Conservation (phyloP, 2,888 invertebrate species). For the Cheilosia vernalis region DNA sequence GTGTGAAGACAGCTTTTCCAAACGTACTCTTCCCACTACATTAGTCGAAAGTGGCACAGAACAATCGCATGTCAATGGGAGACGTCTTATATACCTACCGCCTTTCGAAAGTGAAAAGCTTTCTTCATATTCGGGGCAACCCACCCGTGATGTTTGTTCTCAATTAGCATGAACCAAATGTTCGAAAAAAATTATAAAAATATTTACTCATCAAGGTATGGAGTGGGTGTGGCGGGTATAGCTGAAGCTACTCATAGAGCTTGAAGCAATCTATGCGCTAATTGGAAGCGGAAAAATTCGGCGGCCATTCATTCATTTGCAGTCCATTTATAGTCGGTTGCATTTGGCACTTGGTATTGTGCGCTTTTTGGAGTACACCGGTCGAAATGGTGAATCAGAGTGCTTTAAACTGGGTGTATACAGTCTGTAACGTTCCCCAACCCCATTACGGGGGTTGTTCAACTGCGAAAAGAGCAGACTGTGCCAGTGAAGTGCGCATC, state of each 20-base stretch:
- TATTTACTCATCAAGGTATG: conserved; percentile 22
- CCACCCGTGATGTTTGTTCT: conserved; percentile 29
- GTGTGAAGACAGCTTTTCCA: conserved; percentile 14
- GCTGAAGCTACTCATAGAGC: not conserved
- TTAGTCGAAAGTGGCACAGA: conserved; percentile 10
- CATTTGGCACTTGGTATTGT: conserved; percentile 12
- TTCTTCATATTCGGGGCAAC: not conserved
- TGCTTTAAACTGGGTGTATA: conserved; percentile 4
- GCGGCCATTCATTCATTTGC: conserved; percentile 24
- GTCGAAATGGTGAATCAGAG: conserved; percentile 3
- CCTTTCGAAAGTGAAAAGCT: conserved; percentile 6
- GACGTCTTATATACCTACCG: not conserved
- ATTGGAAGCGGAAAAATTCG: conserved; percentile 38
- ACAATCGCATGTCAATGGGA: not conserved
- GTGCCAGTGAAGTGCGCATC: conserved; percentile 5
- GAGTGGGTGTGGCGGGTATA: not conserved
- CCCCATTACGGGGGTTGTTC: conserved; percentile 20
- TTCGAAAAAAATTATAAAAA: conserved; percentile 30
- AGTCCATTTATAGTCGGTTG: conserved; percentile 19
- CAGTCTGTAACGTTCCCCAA: not conserved
- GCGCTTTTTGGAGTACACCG: conserved; percentile 1
- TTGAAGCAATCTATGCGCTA: conserved; percentile 32
- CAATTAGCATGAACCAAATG: conserved; percentile 44
- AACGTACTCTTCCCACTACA: conserved; percentile 1
- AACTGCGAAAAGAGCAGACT: conserved; percentile 33